Evolutionary conservation across 2,888 invertebrate species (phyloP).

Genomic region (Apoderus coryli): DNA sequence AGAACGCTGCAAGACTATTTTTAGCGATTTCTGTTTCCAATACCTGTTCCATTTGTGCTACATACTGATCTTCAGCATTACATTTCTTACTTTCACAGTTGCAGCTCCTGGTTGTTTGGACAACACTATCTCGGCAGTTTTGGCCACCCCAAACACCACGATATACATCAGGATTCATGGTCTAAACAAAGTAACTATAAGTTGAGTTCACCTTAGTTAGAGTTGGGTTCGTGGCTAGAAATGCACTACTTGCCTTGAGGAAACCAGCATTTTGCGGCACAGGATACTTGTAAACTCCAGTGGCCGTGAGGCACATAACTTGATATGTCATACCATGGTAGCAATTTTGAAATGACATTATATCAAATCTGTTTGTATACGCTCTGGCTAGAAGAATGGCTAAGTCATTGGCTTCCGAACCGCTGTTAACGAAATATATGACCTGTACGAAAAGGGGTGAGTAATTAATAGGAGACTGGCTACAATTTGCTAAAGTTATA

Average conservation of each 20-base stretch:
- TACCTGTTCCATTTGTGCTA: slow-evolving; percentile 67
- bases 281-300: slow-evolving; percentile 65
- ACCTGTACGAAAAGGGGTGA: slow-evolving; percentile 47
- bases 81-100: slow-evolving; percentile 48
- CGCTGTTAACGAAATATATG: slow-evolving; percentile 89
- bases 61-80: slow-evolving; percentile 61
- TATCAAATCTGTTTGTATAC: slow-evolving; percentile 71
- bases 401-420: slow-evolving; percentile 94
- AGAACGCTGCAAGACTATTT: slow-evolving; percentile 71
- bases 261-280: slow-evolving; percentile 54
- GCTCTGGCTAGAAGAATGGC: slow-evolving; percentile 77
- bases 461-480: too few species aligned
- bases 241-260: slow-evolving; percentile 51
- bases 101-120: slow-evolving; percentile 56
- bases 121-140: slow-evolving; percentile 74
- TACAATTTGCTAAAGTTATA: too few species aligned
- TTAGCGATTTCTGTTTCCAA: slow-evolving; percentile 66
- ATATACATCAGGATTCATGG: slow-evolving; percentile 85
- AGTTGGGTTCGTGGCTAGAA: neutral
- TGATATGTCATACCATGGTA: slow-evolving; percentile 89
- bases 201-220: too few species aligned
- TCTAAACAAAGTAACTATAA: slow-evolving; percentile 39
- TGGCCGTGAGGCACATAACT: slow-evolving; percentile 63
- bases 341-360: slow-evolving; percentile 73
- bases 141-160: slow-evolving; percentile 82